Evolutionary conservation across 2,888 invertebrate species (phyloP).

Genomic region (Schizotus pectinicornis): DNA sequence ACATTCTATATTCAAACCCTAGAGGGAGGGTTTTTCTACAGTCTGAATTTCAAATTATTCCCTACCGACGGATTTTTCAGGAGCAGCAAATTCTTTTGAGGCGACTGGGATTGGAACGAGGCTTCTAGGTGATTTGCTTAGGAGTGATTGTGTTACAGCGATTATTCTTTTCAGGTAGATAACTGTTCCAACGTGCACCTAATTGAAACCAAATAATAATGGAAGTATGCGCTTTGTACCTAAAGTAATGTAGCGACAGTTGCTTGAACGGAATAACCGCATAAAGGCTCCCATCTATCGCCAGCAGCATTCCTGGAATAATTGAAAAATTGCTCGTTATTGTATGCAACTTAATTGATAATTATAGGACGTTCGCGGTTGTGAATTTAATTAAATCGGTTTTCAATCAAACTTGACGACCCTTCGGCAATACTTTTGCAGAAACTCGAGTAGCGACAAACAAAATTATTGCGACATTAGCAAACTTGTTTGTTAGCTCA

Average conservation of each 20-base stretch:
- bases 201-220: conserved; percentile 17
- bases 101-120: neutral
- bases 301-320: neutral
- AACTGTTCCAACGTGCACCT: conserved; percentile 22
- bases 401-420: no score
- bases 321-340: conserved; percentile 16
- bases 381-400: no score
- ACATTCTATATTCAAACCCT: conserved; percentile 11
- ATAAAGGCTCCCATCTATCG: neutral
- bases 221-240: conserved; percentile 15
- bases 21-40: no score
- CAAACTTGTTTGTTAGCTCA: no score
- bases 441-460: neutral
- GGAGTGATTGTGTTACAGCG: neutral
- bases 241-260: conserved; percentile 4
- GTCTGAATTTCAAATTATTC: no score
- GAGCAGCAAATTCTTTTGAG: no score
- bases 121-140: conserved; percentile 13
- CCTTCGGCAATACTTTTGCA: neutral
- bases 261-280: conserved; percentile 12
- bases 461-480: neutral
- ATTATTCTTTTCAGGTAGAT: conserved; percentile 24
- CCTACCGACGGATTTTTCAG: no score
- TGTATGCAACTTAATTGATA: conserved; percentile 16
- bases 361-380: neutral